phyloP scores from a whole-genome alignment of 2,113 vertebrate species.

The Heterochromis multidens region DNA sequence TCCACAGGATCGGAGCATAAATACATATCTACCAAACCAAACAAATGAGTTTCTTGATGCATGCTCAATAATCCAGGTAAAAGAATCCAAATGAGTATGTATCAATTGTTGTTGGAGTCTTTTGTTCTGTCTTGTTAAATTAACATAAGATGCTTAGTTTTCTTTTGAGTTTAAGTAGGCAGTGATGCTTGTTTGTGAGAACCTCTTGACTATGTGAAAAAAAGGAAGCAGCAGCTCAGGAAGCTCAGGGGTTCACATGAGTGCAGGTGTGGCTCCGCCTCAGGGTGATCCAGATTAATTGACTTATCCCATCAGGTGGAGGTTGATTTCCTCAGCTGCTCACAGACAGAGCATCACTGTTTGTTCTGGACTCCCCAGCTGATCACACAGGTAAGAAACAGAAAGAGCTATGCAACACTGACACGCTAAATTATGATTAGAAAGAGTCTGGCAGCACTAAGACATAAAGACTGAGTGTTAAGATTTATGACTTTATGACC shows the following conservation, averaged over 20 bases:
- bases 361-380: not conserved
- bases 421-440: not conserved
- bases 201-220: fast-evolving
- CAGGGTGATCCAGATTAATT: constrained; percentile 44
- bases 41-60: not conserved
- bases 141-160: not conserved
- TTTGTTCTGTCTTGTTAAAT: not conserved
- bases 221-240: not conserved
- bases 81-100: not conserved
- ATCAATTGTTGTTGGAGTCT: not conserved
- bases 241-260: not conserved
- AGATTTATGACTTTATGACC: not conserved
- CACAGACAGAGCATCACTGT: constrained; percentile 5
- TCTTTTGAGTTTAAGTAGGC: not conserved
- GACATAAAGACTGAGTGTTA: too few relatives aligned
- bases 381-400: constrained; percentile 48
- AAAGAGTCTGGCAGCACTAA: not conserved
- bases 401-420: not conserved
- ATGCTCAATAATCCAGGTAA: too few relatives aligned
- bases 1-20: not conserved
- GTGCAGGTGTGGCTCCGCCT: constrained; percentile 35
- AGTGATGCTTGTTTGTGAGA: not conserved
- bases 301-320: constrained; percentile 40
- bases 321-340: constrained; percentile 27
- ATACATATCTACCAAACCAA: not conserved